A percentile compares a stretch with the other conserved stretches of the same genome.
These are phyloP conservation scores for Notamacropus eugenii DNA, from an alignment of 2,797 vertebrate genomes.

Conservation along the genomic window DNA sequence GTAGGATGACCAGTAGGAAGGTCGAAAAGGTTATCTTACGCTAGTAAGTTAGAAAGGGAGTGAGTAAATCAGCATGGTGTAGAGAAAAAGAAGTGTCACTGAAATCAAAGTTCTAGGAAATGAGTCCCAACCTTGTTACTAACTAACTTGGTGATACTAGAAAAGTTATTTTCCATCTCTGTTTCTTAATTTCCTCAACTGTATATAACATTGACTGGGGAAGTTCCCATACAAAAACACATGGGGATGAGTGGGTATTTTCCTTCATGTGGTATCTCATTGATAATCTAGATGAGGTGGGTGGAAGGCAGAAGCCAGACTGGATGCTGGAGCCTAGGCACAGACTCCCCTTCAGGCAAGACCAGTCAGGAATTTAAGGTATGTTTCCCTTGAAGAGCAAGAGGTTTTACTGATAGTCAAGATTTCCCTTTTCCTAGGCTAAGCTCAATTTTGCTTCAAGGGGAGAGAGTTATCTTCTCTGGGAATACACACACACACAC, in stretches of 20 bases:
- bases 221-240: background rate
- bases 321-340: background rate
- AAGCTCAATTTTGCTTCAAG: background rate
- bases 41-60: background rate
- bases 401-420: background rate
- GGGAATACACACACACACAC: background rate
- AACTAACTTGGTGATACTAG: slow-evolving; percentile 2
- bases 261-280: background rate
- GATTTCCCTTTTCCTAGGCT: background rate
- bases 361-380: background rate
- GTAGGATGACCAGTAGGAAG: too few relatives aligned
- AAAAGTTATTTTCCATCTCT: slow-evolving; percentile 54
- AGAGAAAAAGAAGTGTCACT: background rate
- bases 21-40: background rate
- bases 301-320: background rate
- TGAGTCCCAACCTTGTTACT: background rate
- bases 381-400: background rate
- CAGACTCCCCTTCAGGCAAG: background rate
- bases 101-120: background rate
- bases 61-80: background rate
- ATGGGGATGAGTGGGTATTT: background rate
- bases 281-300: background rate
- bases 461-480: background rate
- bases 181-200: slow-evolving; percentile 45
- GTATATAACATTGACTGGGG: background rate